A percentile compares a stretch with the other conserved stretches of the same genome.
phyloP scores from a whole-genome alignment of 1,140 invertebrate genomes.

The Zophobas atratus region DNA sequence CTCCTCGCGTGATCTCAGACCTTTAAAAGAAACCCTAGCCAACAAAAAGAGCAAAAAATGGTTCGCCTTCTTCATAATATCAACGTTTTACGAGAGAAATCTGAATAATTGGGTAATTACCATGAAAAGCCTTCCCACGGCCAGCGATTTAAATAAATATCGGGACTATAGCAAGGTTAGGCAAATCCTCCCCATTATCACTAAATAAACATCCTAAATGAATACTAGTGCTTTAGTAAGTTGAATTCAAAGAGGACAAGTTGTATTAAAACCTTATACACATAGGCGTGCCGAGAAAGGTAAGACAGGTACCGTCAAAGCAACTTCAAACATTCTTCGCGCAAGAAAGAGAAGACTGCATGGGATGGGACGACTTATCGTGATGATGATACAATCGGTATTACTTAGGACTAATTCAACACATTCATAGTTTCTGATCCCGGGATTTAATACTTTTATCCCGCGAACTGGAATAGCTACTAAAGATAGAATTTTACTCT shows the following conservation, averaged over 20 bases:
- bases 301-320: constrained; percentile 38
- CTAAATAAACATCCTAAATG: constrained; percentile 39
- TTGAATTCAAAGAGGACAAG: constrained; percentile 25
- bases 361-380: constrained; percentile 24
- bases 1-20: too few species aligned
- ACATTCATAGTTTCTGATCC: constrained; percentile 8
- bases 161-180: constrained; percentile 12
- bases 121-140: constrained; percentile 29
- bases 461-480: too few species aligned
- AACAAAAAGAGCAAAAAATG: neutral
- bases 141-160: constrained; percentile 35
- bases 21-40: too few species aligned
- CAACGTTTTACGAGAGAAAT: neutral
- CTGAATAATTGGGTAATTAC: constrained; percentile 1
- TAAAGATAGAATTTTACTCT: too few species aligned
- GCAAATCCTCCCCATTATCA: constrained; percentile 41
- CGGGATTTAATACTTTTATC: too few species aligned
- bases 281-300: constrained; percentile 25
- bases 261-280: constrained; percentile 17
- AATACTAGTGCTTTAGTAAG: neutral
- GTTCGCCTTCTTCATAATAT: neutral
- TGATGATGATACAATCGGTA: neutral
- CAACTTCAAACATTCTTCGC: constrained; percentile 14
- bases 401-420: constrained; percentile 3
- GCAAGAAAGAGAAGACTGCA: constrained; percentile 25